Evolutionary conservation across 2,888 invertebrate species (phyloP), one percentile per base, ranked within the genome.

Genomic region (Eilema griseolum): DNA sequence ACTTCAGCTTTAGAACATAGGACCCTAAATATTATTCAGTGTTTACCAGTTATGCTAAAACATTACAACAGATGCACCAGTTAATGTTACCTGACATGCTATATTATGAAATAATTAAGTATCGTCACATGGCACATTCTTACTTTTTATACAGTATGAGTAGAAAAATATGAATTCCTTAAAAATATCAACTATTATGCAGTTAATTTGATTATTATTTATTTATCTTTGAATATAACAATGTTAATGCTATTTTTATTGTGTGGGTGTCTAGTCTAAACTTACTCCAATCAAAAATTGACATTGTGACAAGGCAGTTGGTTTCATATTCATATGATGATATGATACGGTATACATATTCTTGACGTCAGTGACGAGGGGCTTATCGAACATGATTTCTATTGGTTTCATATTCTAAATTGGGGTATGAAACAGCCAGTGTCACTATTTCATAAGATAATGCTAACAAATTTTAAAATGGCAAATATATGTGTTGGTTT

Each of bases 71-170:
- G 41, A 37, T 46, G 46, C 7, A 46, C 16, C n/a, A 46, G 63
- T 46, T 37, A 61, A 62, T 46, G 41, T 26, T 16, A 64, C 24
- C 26, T 64, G 5, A 12, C 26, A 46, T 41, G 20, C 16, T 16
- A 23, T 64, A 46, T 20, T 28, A 31, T 20, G 14, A 59, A 26
- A 59, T 26, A 52, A 52, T n/a, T 28, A 46, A 56, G 57, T 57
- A 66, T 65, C 56, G 65, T 66, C 65, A 56, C 33, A 66, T 67
- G 66, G 60, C 66, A 61, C 61, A 23, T 61, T 61, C 57, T 23
- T 24, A 56, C 33, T 61, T 61, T n/a, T 20, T 61, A 33, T n/a
- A 33, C 33, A 61, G 52, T 46, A 46, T 20, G 41, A 41, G 41
- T 46, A 52, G 59, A 59, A 59, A 26, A 26, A 26, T 59, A 26